Percentiles rank a stretch among this genome's conserved stretches.
These are phyloP conservation scores for Neopelma chrysocephalum DNA, from an alignment of 2,797 vertebrate genomes.

Conservation along the genomic window DNA sequence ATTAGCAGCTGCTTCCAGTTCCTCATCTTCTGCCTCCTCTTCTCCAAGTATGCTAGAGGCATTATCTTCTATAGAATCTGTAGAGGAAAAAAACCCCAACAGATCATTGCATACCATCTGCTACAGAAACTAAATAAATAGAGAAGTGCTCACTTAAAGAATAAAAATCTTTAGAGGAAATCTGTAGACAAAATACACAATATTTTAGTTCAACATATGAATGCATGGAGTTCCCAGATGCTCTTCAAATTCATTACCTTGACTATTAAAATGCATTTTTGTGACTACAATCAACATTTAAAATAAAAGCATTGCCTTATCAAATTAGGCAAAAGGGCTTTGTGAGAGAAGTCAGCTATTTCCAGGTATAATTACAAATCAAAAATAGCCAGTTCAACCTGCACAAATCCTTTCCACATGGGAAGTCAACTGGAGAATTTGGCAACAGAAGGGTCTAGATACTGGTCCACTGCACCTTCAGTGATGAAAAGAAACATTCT, in stretches of 20 bases:
- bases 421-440: not conserved
- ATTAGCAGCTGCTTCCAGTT: slow-evolving; percentile 86
- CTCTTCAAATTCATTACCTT: not conserved
- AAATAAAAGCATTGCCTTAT: not conserved
- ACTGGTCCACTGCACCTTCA: not conserved
- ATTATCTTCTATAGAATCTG: slow-evolving; percentile 76
- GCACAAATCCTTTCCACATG: not conserved
- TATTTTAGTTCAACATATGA: not conserved
- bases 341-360: not conserved
- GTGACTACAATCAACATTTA: not conserved
- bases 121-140: not conserved
- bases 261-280: not conserved
- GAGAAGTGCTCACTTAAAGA: not conserved
- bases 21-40: slow-evolving; percentile 83
- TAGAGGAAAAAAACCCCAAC: not conserved
- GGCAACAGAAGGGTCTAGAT: not conserved
- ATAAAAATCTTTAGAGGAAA: not conserved
- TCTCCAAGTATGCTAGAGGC: slow-evolving; percentile 72
- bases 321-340: not conserved
- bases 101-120: not conserved
- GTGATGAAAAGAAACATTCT: not conserved
- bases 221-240: not conserved
- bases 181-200: not conserved
- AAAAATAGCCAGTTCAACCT: slow-evolving; percentile 1
- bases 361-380: not conserved